Percentiles rank a stretch among this genome's conserved stretches.
These are phyloP conservation scores for Macropus fuliginosus DNA, from an alignment of 2,797 vertebrate species.

Conservation along the genomic window DNA sequence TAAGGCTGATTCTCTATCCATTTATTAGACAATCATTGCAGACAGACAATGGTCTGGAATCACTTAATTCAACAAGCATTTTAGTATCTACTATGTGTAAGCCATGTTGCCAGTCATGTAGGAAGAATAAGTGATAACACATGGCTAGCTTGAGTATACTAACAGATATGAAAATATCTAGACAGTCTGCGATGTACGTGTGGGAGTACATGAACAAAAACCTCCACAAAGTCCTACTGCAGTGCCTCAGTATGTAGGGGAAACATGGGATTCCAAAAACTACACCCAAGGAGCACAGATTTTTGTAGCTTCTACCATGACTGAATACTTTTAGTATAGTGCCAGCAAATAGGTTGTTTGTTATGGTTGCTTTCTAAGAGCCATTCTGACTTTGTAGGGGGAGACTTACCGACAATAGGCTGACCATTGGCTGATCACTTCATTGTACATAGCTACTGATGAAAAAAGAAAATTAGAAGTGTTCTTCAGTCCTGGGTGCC, in stretches of 20 bases:
- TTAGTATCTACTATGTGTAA: neutral
- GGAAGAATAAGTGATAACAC: neutral
- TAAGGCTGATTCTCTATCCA: neutral
- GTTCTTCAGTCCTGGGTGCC: neutral
- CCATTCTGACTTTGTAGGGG: neutral
- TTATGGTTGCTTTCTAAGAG: neutral
- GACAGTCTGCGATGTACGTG: neutral
- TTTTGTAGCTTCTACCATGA: neutral
- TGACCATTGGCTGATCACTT: neutral
- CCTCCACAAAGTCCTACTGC: neutral
- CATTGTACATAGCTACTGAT: neutral
- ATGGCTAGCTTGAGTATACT: neutral
- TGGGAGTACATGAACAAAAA: neutral
- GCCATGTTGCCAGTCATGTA: neutral
- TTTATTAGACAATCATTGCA: neutral
- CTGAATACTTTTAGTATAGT: neutral
- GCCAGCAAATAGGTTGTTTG: neutral
- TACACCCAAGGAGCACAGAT: neutral
- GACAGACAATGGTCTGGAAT: neutral
- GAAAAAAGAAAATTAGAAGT: neutral
- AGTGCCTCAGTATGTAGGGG: neutral
- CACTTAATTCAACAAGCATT: neutral
- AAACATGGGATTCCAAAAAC: neutral
- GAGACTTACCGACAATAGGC: neutral
- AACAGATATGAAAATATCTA: neutral